Evolutionary conservation across 2,113 vertebrate genomes (phyloP).

Genomic region (Chionomys nivalis): DNA sequence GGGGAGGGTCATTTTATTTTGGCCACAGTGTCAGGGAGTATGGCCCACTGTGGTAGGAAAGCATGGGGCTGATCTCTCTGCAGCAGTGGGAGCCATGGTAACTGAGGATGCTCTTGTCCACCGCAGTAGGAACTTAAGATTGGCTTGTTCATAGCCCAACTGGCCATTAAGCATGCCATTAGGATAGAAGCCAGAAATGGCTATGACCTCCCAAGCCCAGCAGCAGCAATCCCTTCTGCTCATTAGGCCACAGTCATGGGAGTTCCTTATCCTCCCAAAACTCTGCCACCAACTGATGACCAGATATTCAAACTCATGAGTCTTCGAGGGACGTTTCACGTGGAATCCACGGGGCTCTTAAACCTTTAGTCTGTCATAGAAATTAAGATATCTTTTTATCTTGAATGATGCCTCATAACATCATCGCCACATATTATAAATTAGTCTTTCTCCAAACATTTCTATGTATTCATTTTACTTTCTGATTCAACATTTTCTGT

Average conservation of each 20-base stretch:
- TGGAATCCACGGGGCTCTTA: neutral
- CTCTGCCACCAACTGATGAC: neutral
- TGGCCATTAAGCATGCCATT: neutral
- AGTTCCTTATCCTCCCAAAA: neutral
- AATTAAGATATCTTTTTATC: neutral
- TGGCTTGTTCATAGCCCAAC: neutral
- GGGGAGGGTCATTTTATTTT: neutral
- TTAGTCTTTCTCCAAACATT: slow-evolving; percentile 44
- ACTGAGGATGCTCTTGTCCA: too few species aligned
- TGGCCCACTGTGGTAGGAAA: neutral
- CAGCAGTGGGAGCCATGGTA: too few species aligned
- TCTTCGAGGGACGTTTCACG: neutral
- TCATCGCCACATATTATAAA: neutral
- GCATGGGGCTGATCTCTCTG: too few species aligned
- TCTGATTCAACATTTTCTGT: slow-evolving; percentile 44
- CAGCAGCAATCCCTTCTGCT: neutral
- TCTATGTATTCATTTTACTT: slow-evolving; percentile 49
- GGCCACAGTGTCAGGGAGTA: neutral
- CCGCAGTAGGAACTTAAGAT: neutral
- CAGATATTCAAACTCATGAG: neutral
- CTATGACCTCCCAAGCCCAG: neutral
- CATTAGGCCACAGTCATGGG: neutral
- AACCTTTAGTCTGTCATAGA: neutral
- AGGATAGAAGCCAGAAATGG: neutral
- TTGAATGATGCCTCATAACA: neutral